Evolutionary conservation across 2,113 vertebrate genomes (phyloP).

Genomic region (Notarius quadriscutis): DNA sequence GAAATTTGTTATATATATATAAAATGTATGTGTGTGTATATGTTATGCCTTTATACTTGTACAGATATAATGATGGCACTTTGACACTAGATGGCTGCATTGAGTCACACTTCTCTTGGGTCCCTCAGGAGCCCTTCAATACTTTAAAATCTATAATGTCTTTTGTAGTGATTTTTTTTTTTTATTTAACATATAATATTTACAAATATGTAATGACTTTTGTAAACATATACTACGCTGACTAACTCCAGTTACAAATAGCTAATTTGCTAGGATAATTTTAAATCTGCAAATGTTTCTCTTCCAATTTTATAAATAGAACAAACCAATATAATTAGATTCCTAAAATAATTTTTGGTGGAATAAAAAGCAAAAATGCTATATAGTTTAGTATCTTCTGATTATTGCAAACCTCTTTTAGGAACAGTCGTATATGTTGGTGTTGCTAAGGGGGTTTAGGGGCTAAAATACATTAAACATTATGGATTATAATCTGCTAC

Average conservation of each 20-base stretch:
- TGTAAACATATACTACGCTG: background rate
- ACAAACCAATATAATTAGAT: background rate
- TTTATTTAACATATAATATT: background rate
- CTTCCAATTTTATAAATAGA: background rate
- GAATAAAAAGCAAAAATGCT: background rate
- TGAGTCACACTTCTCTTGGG: conserved; percentile 55
- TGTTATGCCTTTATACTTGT: background rate
- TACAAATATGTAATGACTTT: background rate
- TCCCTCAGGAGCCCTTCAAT: background rate
- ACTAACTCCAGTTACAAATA: background rate
- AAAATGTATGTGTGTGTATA: no score
- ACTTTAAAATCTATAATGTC: background rate
- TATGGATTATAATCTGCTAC: background rate
- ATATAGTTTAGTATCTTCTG: background rate
- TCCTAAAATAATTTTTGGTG: background rate
- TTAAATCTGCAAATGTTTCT: background rate
- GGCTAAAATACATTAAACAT: background rate
- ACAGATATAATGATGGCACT: background rate
- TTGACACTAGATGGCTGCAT: conserved; percentile 72
- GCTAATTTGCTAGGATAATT: background rate
- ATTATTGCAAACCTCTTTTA: background rate
- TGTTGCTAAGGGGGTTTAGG: background rate
- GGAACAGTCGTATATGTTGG: background rate
- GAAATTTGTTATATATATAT: background rate
- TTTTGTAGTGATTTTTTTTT: background rate